A percentile compares a stretch with the other conserved stretches of the same genome.
Conservation (phyloP, 1,140 invertebrate genomes). For the Caenorhabditis remanei region DNA sequence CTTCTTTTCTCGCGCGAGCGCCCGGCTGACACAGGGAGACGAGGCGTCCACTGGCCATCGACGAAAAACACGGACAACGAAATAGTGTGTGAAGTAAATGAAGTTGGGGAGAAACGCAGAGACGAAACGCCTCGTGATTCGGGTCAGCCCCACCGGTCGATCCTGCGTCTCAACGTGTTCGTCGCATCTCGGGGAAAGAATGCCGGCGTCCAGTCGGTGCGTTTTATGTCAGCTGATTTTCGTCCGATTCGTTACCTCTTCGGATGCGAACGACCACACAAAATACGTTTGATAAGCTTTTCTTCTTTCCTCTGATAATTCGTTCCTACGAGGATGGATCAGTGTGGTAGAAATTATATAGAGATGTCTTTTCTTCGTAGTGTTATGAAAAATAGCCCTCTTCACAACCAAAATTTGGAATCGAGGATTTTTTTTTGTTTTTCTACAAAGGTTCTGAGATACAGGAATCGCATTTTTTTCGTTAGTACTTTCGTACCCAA, state of each 20-base stretch:
- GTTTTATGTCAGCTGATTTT: conserved; percentile 52
- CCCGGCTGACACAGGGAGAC: conserved; percentile 28
- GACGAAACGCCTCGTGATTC: conserved; percentile 50
- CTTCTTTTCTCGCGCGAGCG: conserved; percentile 21
- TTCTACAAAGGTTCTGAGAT: too few species aligned
- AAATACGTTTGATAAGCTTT: neutral
- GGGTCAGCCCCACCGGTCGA: conserved; percentile 43
- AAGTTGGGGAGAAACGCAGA: neutral
- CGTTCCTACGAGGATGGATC: neutral
- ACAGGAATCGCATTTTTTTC: too few species aligned
- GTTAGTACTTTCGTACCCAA: too few species aligned
- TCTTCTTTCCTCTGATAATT: neutral
- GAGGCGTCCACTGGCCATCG: conserved; percentile 44
- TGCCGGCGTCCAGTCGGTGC: conserved; percentile 29
- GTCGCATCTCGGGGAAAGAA: conserved; percentile 18
- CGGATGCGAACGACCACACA: conserved; percentile 3
- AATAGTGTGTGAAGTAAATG: conserved; percentile 3
- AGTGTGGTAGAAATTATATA: too few species aligned
- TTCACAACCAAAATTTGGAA: too few species aligned
- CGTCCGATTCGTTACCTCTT: conserved; percentile 2
- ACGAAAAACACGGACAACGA: conserved; percentile 32
- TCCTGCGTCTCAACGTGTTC: conserved; percentile 51
- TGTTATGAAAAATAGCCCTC: too few species aligned
- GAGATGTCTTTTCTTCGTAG: too few species aligned
- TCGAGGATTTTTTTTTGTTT: too few species aligned